These are phyloP conservation scores for Beris chalybata DNA, from an alignment of 2,888 invertebrate species.

Conservation along the genomic window DNA sequence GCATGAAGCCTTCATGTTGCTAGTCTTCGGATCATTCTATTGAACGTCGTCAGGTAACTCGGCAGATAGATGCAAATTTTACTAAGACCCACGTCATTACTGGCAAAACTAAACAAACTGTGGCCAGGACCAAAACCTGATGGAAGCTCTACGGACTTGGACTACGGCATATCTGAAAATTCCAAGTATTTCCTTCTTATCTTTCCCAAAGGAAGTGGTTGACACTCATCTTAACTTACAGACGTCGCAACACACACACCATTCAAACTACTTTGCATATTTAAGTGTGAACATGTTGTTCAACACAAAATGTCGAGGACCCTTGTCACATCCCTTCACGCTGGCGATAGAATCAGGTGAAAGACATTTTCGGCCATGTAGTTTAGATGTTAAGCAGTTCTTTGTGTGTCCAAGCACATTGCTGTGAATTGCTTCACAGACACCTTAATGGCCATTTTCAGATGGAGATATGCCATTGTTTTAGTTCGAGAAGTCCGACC, in stretches of 20 bases:
- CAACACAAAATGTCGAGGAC: constrained; percentile 35
- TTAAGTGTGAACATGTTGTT: constrained; percentile 36
- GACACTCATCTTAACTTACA: constrained; percentile 24
- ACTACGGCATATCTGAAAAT: too few relatives aligned
- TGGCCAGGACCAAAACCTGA: too few relatives aligned
- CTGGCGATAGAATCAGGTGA: constrained; percentile 22
- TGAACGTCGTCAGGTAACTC: too few relatives aligned
- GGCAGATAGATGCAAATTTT: too few relatives aligned
- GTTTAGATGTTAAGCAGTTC: constrained; percentile 27
- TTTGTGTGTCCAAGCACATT: constrained; percentile 26
- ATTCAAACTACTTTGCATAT: constrained; percentile 27
- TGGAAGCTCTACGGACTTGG: too few relatives aligned
- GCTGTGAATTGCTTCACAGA: constrained; percentile 25
- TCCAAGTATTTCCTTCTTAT: constrained; percentile 16
- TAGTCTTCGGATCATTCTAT: too few relatives aligned
- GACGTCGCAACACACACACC: constrained; percentile 4
- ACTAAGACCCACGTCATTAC: too few relatives aligned
- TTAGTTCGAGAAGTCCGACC: constrained; percentile 3
- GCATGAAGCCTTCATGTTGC: too few relatives aligned
- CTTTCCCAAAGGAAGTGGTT: constrained; percentile 18
- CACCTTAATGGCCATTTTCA: constrained; percentile 33
- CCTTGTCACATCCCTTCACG: constrained; percentile 30
- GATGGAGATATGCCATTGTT: constrained; percentile 26
- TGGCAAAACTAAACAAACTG: too few relatives aligned
- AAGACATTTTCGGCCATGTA: constrained; percentile 31